A percentile compares a stretch with the other conserved stretches of the same genome.
These are phyloP conservation scores for Malacosoma neustria DNA, from an alignment of 2,888 invertebrate genomes.

Conservation along the genomic window DNA sequence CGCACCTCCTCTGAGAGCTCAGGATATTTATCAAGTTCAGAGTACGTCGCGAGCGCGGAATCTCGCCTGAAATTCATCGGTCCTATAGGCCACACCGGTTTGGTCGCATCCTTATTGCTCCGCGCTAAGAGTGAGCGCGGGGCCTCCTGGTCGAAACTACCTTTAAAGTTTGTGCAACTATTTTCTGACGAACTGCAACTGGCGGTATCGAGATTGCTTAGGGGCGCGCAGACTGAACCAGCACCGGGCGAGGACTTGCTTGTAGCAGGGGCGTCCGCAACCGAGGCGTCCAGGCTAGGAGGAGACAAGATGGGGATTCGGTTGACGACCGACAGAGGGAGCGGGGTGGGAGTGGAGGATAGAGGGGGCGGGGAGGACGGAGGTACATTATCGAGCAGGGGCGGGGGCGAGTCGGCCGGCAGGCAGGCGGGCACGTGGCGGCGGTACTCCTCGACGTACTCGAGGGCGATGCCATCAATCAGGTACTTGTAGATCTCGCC, in stretches of 20 bases:
- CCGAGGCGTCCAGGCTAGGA: too few relatives aligned
- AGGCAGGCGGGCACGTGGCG: slow-evolving; percentile 42
- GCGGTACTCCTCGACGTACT: slow-evolving; percentile 53
- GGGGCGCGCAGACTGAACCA: too few relatives aligned
- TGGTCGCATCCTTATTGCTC: too few relatives aligned
- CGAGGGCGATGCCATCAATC: slow-evolving; percentile 55
- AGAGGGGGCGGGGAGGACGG: background rate
- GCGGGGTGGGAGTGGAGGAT: slow-evolving; percentile 2
- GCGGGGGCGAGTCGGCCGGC: slow-evolving; percentile 9
- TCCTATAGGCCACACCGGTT: background rate
- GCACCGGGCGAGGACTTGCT: too few relatives aligned
- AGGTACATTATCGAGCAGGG: slow-evolving; percentile 5
- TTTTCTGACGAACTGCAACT: too few relatives aligned
- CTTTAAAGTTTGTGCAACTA: too few relatives aligned
- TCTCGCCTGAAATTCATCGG: background rate
- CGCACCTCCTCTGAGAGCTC: slow-evolving; percentile 2
- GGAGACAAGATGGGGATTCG: slow-evolving; percentile 1
- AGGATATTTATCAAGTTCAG: too few relatives aligned
- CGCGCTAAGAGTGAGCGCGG: too few relatives aligned
- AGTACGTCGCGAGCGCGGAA: too few relatives aligned
- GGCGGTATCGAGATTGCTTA: too few relatives aligned
- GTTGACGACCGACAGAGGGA: background rate
- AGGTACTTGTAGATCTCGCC: slow-evolving; percentile 49
- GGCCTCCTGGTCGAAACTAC: too few relatives aligned
- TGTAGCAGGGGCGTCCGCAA: too few relatives aligned